These are phyloP conservation scores for Condylura cristata DNA, from an alignment of 2,113 vertebrate species.

Conservation along the genomic window DNA sequence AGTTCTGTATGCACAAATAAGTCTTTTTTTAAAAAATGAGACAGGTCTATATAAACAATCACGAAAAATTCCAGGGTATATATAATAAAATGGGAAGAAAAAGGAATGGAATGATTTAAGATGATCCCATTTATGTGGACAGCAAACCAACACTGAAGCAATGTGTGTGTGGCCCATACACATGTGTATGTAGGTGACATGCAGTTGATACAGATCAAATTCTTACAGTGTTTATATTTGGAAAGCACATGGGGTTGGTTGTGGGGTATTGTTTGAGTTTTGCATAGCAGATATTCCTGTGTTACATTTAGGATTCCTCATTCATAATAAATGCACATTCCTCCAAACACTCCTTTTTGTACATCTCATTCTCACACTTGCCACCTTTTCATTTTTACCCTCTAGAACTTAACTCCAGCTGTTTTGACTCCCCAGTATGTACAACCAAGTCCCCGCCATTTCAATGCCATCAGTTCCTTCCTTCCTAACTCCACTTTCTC, in stretches of 20 bases:
- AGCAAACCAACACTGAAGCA: background rate
- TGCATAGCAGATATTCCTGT: background rate
- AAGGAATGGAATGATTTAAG: background rate
- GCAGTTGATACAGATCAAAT: background rate
- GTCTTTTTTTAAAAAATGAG: too few relatives aligned
- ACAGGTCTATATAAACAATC: background rate
- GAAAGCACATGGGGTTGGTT: background rate
- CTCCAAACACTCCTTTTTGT: background rate
- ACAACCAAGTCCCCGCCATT: background rate
- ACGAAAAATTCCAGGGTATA: background rate
- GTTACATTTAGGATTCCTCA: background rate
- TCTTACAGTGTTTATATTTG: background rate
- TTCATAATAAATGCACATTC: background rate
- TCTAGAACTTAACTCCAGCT: background rate
- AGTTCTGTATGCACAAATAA: too few relatives aligned
- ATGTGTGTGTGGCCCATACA: background rate
- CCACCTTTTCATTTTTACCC: background rate
- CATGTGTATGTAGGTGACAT: background rate
- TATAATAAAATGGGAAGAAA: background rate
- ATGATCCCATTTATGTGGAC: background rate
- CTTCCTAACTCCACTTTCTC: background rate
- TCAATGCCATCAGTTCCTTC: background rate
- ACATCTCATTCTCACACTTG: background rate
- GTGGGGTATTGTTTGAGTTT: background rate
- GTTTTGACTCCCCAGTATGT: background rate